Conservation (phyloP, 2,888 invertebrate species). For the Sarcophaga subvicina region DNA sequence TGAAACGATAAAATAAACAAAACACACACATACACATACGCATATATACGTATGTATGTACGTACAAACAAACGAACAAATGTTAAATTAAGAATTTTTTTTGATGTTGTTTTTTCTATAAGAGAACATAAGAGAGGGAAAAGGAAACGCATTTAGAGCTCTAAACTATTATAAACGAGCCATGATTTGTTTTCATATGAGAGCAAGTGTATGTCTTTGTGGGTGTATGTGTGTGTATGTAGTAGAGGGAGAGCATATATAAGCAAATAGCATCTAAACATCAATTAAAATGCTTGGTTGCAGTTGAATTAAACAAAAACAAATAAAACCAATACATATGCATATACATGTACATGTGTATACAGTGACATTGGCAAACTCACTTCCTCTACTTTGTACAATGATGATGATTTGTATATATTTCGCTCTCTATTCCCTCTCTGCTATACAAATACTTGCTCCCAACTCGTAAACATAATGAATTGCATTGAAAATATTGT, state of each 20-base stretch:
- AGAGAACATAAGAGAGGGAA: neutral
- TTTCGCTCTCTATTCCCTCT: too few relatives aligned
- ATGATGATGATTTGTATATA: too few relatives aligned
- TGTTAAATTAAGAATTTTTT: neutral
- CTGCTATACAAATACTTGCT: neutral
- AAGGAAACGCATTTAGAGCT: neutral
- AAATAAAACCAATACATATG: slow-evolving; percentile 36
- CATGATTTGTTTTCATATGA: neutral
- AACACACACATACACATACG: neutral
- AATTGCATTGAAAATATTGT: slow-evolving; percentile 29
- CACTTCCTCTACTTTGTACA: too few relatives aligned
- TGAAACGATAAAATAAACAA: neutral
- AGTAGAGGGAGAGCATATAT: neutral
- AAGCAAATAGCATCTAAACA: slow-evolving; percentile 54
- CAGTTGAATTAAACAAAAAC: slow-evolving; percentile 54
- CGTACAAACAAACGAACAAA: neutral
- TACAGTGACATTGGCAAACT: too few relatives aligned
- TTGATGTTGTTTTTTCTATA: neutral
- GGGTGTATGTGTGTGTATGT: neutral
- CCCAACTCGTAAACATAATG: slow-evolving; percentile 23
- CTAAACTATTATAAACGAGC: neutral
- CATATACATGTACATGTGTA: neutral
- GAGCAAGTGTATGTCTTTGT: neutral
- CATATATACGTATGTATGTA: too few relatives aligned
- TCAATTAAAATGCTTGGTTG: slow-evolving; percentile 64